Conservation (phyloP, 2,888 invertebrate genomes). For the Macrosoma leucophasiata region DNA sequence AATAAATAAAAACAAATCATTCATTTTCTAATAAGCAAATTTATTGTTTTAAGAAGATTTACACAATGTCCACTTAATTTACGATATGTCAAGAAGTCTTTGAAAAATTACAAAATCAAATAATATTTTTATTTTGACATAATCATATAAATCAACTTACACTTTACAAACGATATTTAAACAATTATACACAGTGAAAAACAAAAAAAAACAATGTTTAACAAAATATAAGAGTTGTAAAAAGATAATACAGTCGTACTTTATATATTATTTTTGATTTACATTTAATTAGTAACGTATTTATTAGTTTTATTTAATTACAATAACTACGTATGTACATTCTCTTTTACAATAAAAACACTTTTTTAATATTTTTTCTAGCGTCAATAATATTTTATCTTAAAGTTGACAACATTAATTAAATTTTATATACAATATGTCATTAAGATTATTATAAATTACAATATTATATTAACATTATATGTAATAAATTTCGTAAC, state of each 20-base stretch:
- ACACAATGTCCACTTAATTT: conserved; percentile 58
- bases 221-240: too few species aligned
- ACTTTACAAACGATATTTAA: background rate
- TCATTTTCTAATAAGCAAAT: conserved; percentile 62
- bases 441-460: conserved; percentile 1
- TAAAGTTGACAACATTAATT: background rate
- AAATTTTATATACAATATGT: background rate
- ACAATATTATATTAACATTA: conserved; percentile 31
- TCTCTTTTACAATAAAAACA: too few species aligned
- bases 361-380: too few species aligned
- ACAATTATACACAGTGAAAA: too few species aligned
- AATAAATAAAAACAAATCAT: conserved; percentile 10
- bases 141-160: background rate
- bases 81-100: conserved; percentile 73
- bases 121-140: background rate
- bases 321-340: too few species aligned
- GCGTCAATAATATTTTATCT: background rate
- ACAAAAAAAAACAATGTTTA: too few species aligned
- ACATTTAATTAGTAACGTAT: too few species aligned
- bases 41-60: conserved; percentile 61
- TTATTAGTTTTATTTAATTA: too few species aligned
- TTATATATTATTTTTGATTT: too few species aligned
- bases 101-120: conserved; percentile 50
- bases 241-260: too few species aligned
- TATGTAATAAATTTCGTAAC: conserved; percentile 54